phyloP scores from a whole-genome alignment of 2,113 vertebrate genomes.

The Mirza zaza region DNA sequence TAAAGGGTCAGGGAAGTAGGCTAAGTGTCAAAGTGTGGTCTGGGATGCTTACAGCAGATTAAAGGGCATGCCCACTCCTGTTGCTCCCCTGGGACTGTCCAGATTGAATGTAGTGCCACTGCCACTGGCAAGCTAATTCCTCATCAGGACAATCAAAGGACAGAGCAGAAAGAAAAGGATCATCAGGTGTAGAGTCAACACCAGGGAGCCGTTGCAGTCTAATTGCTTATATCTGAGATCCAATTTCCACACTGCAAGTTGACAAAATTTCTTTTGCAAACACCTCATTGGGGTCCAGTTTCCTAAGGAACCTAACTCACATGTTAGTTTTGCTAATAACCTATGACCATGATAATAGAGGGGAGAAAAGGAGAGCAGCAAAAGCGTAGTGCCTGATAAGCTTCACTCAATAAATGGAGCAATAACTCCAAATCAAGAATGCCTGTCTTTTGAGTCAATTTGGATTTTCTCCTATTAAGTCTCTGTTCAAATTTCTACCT shows the following conservation, averaged over 20 bases:
- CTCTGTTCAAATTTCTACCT: neutral
- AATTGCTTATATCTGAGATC: neutral
- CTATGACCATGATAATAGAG: neutral
- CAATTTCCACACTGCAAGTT: neutral
- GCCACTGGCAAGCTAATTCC: neutral
- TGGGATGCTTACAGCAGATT: no score
- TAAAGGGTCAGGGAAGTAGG: neutral
- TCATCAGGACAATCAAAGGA: neutral
- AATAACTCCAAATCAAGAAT: neutral
- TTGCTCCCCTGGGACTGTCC: neutral
- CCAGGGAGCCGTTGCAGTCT: neutral
- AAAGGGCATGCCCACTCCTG: accelerated
- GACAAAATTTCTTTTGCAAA: neutral
- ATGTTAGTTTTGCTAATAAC: neutral
- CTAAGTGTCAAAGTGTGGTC: neutral
- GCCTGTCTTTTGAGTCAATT: neutral
- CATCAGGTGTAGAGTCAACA: accelerated
- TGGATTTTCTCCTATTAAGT: neutral
- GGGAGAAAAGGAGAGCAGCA: neutral
- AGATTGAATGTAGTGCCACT: neutral
- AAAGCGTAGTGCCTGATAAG: neutral
- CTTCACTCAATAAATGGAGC: neutral
- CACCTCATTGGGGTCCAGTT: neutral
- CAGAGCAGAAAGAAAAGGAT: neutral
- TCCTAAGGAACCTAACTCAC: neutral